These are phyloP conservation scores for Nautilus pompilius DNA, from an alignment of 1,140 invertebrate genomes.

Conservation along the genomic window DNA sequence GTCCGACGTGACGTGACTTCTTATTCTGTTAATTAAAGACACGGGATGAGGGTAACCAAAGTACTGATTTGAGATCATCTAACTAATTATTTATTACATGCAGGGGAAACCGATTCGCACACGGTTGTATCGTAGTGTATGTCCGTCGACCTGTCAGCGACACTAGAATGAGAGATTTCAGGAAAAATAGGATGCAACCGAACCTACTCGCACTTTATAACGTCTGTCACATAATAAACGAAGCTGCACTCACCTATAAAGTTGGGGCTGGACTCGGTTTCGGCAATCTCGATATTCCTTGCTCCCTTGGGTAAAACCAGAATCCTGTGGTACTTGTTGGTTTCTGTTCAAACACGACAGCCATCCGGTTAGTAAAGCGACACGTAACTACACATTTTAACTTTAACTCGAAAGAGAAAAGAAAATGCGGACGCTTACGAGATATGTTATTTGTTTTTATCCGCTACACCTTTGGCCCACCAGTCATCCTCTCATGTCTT, in stretches of 20 bases:
- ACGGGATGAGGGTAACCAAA: too few species aligned
- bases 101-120: too few species aligned
- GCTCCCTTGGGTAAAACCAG: conserved; percentile 79
- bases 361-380: not conserved
- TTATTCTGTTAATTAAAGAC: too few species aligned
- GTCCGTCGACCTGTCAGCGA: too few species aligned
- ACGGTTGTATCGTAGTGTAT: too few species aligned
- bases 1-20: too few species aligned
- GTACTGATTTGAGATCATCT: too few species aligned
- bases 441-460: not conserved
- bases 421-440: not conserved
- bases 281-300: conserved; percentile 80
- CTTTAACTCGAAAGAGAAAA: not conserved
- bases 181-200: too few species aligned
- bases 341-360: conserved; percentile 54
- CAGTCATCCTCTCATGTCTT: not conserved
- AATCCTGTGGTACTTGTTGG: conserved; percentile 70
- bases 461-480: not conserved
- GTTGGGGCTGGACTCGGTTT: conserved; percentile 56
- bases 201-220: too few species aligned
- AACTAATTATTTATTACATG: too few species aligned
- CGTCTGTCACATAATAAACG: too few species aligned
- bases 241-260: conserved; percentile 40
- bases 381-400: not conserved
- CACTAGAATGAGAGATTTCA: too few species aligned